These are phyloP conservation scores for Indicator indicator DNA, from an alignment of 2,113 vertebrate species.

Conservation along the genomic window DNA sequence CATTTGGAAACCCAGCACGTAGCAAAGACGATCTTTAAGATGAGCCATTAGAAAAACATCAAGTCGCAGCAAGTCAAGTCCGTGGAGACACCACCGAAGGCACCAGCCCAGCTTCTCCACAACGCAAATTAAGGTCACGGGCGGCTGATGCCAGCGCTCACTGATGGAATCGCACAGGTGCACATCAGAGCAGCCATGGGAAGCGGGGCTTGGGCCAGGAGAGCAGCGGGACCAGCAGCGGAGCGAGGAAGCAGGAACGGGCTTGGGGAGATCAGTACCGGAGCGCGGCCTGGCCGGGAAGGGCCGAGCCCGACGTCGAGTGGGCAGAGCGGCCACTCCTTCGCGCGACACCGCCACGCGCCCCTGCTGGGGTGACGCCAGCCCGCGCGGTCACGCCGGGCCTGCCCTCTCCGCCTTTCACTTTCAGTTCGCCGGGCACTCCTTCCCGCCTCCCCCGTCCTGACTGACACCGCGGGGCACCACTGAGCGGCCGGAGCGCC, in stretches of 20 bases:
- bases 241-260: background rate
- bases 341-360: background rate
- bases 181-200: accelerated
- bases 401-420: background rate
- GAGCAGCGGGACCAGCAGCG: background rate
- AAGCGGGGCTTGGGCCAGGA: accelerated
- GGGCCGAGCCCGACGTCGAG: no score
- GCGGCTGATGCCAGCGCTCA: accelerated
- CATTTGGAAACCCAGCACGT: background rate
- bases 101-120: background rate
- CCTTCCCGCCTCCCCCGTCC: background rate
- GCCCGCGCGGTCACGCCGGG: accelerated
- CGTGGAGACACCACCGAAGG: background rate
- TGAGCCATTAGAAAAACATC: background rate
- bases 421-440: background rate
- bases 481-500: background rate
- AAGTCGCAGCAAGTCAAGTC: background rate
- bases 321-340: background rate
- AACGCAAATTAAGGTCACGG: no score
- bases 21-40: background rate
- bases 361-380: accelerated
- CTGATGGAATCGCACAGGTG: background rate
- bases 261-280: background rate
- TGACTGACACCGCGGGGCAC: background rate
- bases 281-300: background rate